phyloP scores from a whole-genome alignment of 2,797 vertebrate genomes.

The Cossypha caffra region DNA sequence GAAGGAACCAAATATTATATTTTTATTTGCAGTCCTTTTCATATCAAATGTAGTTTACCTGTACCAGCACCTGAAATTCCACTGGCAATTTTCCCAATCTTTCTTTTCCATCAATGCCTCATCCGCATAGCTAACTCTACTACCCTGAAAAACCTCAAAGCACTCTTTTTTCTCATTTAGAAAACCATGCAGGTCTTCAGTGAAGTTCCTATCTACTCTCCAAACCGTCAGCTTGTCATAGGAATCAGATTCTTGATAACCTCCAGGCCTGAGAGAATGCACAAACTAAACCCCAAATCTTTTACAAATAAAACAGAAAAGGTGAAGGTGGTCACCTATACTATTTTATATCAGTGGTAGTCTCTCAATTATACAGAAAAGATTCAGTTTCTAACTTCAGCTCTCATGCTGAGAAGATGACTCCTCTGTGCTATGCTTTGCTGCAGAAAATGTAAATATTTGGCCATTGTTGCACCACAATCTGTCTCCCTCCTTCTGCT shows the following conservation, averaged over 20 bases:
- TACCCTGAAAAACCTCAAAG: not conserved
- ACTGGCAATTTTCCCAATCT: not conserved
- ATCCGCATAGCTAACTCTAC: not conserved
- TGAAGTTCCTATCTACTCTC: not conserved
- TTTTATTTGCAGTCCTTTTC: not conserved
- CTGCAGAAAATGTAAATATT: slow-evolving; percentile 51
- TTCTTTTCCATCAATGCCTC: not conserved
- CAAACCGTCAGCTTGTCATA: not conserved
- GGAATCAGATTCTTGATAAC: not conserved
- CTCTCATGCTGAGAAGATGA: not conserved
- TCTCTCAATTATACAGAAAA: not conserved
- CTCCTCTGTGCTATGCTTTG: not conserved
- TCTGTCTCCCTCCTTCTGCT: not conserved
- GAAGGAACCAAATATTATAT: too few species aligned
- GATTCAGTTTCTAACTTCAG: not conserved
- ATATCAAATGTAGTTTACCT: not conserved
- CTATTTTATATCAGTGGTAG: not conserved
- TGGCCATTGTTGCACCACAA: not conserved
- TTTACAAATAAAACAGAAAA: not conserved
- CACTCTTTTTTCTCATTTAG: not conserved
- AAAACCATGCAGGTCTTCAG: not conserved
- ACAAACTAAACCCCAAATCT: not conserved
- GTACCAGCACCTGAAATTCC: not conserved
- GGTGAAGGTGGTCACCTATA: not conserved
- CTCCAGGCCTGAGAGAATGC: not conserved